These are phyloP conservation scores for Dendrocincla fuliginosa DNA, from an alignment of 2,797 vertebrate genomes.

Conservation along the genomic window DNA sequence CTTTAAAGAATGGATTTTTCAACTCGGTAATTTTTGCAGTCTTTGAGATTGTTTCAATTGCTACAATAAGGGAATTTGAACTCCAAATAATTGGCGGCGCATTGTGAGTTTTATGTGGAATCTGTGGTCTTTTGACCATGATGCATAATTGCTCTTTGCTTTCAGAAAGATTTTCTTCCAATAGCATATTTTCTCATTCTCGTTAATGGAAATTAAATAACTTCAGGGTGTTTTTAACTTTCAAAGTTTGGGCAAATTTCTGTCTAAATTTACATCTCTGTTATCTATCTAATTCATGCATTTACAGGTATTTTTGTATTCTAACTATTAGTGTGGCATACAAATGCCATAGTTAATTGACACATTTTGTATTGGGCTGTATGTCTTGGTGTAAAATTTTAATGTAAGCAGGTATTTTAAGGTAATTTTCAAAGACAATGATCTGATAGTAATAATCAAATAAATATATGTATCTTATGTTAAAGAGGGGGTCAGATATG, in stretches of 20 bases:
- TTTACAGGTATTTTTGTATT: not conserved
- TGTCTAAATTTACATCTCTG: not conserved
- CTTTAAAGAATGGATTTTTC: slow-evolving; percentile 67
- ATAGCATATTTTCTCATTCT: slow-evolving; percentile 62
- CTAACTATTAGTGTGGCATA: not conserved
- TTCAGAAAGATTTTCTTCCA: slow-evolving; percentile 70
- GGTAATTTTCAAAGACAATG: not conserved
- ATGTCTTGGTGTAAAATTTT: not conserved
- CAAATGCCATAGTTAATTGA: not conserved
- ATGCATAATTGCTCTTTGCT: slow-evolving; percentile 73
- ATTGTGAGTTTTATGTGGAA: slow-evolving; percentile 73
- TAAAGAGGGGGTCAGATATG: not conserved
- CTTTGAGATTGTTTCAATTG: slow-evolving; percentile 72
- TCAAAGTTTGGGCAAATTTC: slow-evolving; percentile 32
- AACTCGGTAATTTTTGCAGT: slow-evolving; percentile 67
- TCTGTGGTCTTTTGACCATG: slow-evolving; percentile 69
- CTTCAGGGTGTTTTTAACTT: slow-evolving; percentile 41
- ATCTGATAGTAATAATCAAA: not conserved
- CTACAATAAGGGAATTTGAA: slow-evolving; percentile 69
- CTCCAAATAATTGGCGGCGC: slow-evolving; percentile 73
- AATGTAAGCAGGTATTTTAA: not conserved
- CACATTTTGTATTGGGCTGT: not conserved
- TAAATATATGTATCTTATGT: not conserved
- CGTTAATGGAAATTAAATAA: slow-evolving; percentile 74
- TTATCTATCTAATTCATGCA: not conserved